These are phyloP conservation scores for Tychaedon coryphoeus DNA, from an alignment of 2,113 vertebrate genomes.

Conservation along the genomic window DNA sequence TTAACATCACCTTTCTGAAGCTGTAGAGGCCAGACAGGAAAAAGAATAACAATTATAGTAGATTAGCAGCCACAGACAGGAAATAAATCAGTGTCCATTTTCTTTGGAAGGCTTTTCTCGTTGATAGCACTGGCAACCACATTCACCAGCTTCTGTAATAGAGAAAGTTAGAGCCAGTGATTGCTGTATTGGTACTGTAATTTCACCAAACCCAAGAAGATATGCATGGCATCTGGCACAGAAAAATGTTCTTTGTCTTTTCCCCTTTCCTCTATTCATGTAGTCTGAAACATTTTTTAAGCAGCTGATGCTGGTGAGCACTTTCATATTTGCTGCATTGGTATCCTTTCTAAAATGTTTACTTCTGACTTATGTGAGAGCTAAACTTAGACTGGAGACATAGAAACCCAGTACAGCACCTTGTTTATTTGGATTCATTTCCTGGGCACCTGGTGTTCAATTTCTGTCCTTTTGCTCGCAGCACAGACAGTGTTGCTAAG, in stretches of 20 bases:
- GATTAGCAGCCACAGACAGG: neutral
- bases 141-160: neutral
- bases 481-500: neutral
- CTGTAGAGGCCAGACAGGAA: neutral
- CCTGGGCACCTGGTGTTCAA: neutral
- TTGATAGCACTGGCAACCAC: neutral
- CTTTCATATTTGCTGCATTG: neutral
- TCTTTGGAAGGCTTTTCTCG: neutral
- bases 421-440: constrained; percentile 39
- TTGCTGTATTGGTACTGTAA: neutral
- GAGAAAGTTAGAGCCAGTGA: neutral
- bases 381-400: constrained; percentile 39
- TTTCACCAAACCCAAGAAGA: neutral
- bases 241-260: neutral
- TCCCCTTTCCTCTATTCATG: neutral
- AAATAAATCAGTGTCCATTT: neutral
- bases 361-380: neutral
- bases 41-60: neutral
- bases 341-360: constrained; percentile 5
- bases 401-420: constrained; percentile 13
- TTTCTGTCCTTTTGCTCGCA: neutral
- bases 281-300: neutral
- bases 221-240: neutral
- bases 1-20: neutral
- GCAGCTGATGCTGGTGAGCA: neutral